These are phyloP conservation scores for Alcedo quadribrachys DNA, from an alignment of 2,797 vertebrate species.

Conservation along the genomic window DNA sequence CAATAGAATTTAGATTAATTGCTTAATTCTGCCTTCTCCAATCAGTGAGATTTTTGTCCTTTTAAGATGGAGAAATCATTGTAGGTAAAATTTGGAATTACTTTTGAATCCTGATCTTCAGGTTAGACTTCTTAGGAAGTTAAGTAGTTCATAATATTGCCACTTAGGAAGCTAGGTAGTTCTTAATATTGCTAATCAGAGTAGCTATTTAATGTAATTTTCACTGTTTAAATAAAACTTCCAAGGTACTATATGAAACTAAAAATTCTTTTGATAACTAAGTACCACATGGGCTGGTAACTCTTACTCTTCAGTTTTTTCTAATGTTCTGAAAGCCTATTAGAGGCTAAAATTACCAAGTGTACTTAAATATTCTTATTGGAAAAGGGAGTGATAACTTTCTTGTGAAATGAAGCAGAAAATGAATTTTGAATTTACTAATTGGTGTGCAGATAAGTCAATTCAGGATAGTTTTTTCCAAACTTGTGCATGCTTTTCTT, in stretches of 20 bases:
- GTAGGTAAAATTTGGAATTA: not conserved
- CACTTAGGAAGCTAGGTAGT: not conserved
- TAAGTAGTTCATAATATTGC: not conserved
- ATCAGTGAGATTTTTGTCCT: not conserved
- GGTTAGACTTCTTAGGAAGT: not conserved
- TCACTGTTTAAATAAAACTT: not conserved
- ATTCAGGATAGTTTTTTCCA: not conserved
- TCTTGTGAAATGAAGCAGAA: not conserved
- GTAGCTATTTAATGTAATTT: not conserved
- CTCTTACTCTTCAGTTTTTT: not conserved
- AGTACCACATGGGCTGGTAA: not conserved
- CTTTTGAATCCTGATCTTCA: not conserved
- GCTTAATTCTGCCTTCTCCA: not conserved
- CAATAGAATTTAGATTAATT: not conserved
- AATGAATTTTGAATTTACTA: not conserved
- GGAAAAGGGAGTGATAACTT: not conserved
- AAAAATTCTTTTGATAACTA: not conserved
- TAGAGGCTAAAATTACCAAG: not conserved
- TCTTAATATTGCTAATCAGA: not conserved
- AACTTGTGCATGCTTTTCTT: not conserved
- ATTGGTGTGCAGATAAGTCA: not conserved
- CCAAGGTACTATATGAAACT: not conserved
- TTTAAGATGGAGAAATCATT: not conserved
- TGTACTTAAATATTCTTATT: not conserved
- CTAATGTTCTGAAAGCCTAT: not conserved